Evolutionary conservation across 2,888 invertebrate genomes (phyloP).

Genomic region (Spicauda simplicius): DNA sequence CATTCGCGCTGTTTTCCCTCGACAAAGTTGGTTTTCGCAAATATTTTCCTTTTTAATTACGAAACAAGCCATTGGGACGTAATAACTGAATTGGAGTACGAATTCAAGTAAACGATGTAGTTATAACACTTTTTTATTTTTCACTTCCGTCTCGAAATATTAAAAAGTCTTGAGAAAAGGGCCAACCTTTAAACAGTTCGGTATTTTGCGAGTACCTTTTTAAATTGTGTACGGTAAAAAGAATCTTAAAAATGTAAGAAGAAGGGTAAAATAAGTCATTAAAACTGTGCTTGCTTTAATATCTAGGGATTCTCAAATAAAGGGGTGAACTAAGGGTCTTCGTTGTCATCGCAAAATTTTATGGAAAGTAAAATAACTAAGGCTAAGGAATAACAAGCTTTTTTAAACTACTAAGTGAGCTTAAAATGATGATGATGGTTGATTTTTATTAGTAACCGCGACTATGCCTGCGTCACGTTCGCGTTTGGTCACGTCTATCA

Average conservation of each 20-base stretch:
- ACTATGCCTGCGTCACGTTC: too few relatives aligned
- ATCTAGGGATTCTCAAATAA: constrained; percentile 23
- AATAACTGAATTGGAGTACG: constrained; percentile 18
- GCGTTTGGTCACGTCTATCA: too few relatives aligned
- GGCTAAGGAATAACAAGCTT: neutral
- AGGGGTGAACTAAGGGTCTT: constrained; percentile 5
- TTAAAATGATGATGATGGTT: too few relatives aligned
- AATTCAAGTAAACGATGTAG: constrained; percentile 10
- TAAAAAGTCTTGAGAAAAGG: constrained; percentile 31
- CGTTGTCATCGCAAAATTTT: constrained; percentile 29
- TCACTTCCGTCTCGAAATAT: constrained; percentile 27
- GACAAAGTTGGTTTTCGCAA: neutral
- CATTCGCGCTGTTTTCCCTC: constrained; percentile 6
- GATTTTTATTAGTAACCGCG: too few relatives aligned
- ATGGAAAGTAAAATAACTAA: constrained; percentile 8
- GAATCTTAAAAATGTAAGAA: constrained; percentile 37
- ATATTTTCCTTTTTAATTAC: constrained; percentile 12
- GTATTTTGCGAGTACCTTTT: constrained; percentile 35
- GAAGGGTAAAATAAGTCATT: constrained; percentile 33
- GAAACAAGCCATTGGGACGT: constrained; percentile 11
- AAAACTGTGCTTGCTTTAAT: constrained; percentile 33
- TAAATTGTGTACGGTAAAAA: constrained; percentile 40
- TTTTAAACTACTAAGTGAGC: too few relatives aligned
- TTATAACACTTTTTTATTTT: constrained; percentile 26
- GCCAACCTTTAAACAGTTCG: constrained; percentile 39